Conservation (phyloP, 2,888 invertebrate genomes). For the Cerastis leucographa region DNA sequence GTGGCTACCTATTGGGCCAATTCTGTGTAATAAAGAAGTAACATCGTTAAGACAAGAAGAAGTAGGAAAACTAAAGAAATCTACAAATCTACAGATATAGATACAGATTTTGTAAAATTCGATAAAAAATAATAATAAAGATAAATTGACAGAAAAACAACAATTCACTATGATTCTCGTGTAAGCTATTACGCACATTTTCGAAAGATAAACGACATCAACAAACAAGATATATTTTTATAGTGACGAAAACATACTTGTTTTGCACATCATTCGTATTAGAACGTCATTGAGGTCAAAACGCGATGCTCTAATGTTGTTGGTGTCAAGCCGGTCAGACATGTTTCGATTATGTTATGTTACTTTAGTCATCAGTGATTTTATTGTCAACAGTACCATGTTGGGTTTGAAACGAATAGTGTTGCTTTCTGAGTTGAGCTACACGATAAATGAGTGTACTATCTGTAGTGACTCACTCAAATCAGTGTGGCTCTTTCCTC, state of each 20-base stretch:
- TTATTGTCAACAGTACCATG: constrained; percentile 8
- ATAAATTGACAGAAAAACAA: neutral
- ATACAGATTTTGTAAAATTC: neutral
- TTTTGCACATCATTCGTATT: constrained; percentile 13
- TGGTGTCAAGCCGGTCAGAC: constrained; percentile 25
- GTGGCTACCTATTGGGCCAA: too few relatives aligned
- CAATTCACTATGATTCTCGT: neutral
- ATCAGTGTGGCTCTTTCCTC: neutral
- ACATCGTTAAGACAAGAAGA: too few relatives aligned
- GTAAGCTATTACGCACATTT: neutral
- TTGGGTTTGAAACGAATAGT: neutral
- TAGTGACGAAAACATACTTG: constrained; percentile 3
- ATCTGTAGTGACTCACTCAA: neutral
- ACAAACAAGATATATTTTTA: neutral
- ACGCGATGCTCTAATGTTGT: constrained; percentile 29
- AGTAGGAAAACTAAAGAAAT: neutral
- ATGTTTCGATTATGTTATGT: constrained; percentile 28
- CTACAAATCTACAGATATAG: neutral
- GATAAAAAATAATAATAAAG: constrained; percentile 1
- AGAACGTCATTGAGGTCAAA: constrained; percentile 47
- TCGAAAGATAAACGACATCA: constrained; percentile 28
- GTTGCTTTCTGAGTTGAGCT: neutral
- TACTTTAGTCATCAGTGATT: constrained; percentile 1
- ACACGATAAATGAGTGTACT: neutral
- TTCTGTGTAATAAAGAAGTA: too few relatives aligned